Conservation (phyloP, 64 coral and sea anemone species). For the Actinia tenebrosa region DNA sequence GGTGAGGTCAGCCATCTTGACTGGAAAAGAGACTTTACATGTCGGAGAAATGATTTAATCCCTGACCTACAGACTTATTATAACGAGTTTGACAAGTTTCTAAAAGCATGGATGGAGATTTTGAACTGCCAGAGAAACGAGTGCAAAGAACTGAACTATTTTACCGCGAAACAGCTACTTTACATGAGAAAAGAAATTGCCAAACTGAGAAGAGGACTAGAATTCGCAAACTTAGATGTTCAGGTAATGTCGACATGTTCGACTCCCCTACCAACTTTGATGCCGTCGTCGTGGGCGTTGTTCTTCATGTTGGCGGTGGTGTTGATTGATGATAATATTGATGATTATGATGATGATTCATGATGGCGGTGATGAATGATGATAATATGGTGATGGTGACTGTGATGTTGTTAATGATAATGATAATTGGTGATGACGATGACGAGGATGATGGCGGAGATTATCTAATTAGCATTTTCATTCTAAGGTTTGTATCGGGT, state of each 20-base stretch:
- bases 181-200: constrained; percentile 53
- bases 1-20: constrained; percentile 72
- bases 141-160: constrained; percentile 61
- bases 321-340: not conserved
- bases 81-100: constrained; percentile 42
- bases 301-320: not conserved
- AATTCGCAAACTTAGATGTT: not conserved
- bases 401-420: no score
- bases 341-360: no score
- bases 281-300: no score
- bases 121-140: constrained; percentile 43
- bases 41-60: not conserved
- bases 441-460: no score
- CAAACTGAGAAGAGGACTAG: constrained; percentile 24
- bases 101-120: constrained; percentile 55
- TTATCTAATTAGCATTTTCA: no score
- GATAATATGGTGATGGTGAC: no score
- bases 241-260: not conserved
- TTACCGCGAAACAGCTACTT: constrained; percentile 56
- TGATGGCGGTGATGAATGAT: no score
- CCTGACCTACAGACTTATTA: constrained; percentile 13
- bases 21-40: constrained; percentile 50
- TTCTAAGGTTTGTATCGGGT: no score
- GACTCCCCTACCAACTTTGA: no score
- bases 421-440: no score